Evolutionary conservation across 2,888 invertebrate genomes (phyloP).

Genomic region (Zygothrica quintamaculata): DNA sequence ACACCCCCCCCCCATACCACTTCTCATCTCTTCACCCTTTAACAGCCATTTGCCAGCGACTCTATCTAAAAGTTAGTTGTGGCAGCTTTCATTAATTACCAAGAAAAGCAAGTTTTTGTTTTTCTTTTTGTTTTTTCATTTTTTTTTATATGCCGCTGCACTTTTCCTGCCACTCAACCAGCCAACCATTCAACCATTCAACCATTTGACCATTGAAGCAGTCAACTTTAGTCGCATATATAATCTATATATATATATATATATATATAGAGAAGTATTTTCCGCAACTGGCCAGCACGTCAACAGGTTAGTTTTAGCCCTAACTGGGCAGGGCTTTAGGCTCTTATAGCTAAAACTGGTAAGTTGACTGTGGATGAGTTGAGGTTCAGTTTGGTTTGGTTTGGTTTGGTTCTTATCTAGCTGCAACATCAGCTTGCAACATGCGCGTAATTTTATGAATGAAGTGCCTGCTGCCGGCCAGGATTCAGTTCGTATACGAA

Average conservation of each 20-base stretch:
- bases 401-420: constrained; percentile 69
- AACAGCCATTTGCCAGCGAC: neutral
- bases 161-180: constrained; percentile 67
- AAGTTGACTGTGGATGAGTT: too few relatives aligned
- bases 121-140: too few relatives aligned
- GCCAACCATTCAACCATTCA: neutral
- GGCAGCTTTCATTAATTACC: constrained; percentile 78
- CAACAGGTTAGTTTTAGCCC: constrained; percentile 72
- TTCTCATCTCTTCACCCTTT: neutral
- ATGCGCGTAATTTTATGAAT: constrained; percentile 80
- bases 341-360: too few relatives aligned
- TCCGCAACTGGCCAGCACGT: constrained; percentile 57
- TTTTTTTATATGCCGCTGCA: constrained; percentile 44
- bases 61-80: constrained; percentile 15
- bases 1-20: neutral
- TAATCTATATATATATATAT: constrained; percentile 69
- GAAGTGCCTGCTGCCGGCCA: constrained; percentile 76
- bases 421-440: constrained; percentile 73
- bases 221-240: constrained; percentile 37
- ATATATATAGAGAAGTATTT: too few relatives aligned
- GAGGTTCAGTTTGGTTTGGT: constrained; percentile 12
- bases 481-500: constrained; percentile 56
- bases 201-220: constrained; percentile 13
- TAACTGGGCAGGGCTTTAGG: constrained; percentile 59
- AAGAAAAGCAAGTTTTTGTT: constrained; percentile 80